Evolutionary conservation across 2,113 vertebrate genomes (phyloP), one percentile per base, ranked within the genome.

Genomic region (Microtus oregoni): DNA sequence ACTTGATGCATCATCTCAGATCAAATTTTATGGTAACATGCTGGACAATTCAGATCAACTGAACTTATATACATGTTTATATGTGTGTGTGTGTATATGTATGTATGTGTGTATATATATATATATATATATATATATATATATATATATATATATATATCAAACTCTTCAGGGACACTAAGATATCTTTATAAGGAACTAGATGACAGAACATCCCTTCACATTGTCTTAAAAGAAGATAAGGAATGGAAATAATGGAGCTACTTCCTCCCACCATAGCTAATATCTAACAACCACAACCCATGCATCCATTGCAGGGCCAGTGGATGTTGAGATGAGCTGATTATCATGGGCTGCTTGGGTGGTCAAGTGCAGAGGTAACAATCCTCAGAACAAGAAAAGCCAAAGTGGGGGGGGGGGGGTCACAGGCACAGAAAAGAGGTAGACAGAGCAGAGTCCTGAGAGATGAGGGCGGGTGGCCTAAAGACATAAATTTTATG

Each of bases 271-370:
- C 52, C n/a, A 35, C 20, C 79, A 38, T 55, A 22, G 4, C 7
- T n/a, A 41, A 7, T 2, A 26, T 47, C 17, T 30, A 24, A 65
- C 20, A 8, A 22, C 50, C 15, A 12, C 3, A 11, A 11, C 35
- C 47, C 70, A 11, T 17, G 15, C 70, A 0, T 44, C 32, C 1
- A 26, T 32, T 35, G 19, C 38, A 55, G 70, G 32, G 12, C 35
- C 35, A 79, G 50, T 72, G 17, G 20, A 22, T 38, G 50, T 30
- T n/a, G 44, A 86, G 4, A 58, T 20, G n/a, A 17, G 9, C 13
- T 0, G 1, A 22, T 35, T 26, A 30, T 9, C 44, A 28, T 30
- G 13, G 9, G 26, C n/a, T 30, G 50, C 65, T 35, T 28, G 6
- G 30, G 12, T 47, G 14, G 26, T 63, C 26, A 86, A 78, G 19